These are phyloP conservation scores for Phylloscopus trochiloides DNA, from an alignment of 2,113 vertebrate species.

Conservation along the genomic window DNA sequence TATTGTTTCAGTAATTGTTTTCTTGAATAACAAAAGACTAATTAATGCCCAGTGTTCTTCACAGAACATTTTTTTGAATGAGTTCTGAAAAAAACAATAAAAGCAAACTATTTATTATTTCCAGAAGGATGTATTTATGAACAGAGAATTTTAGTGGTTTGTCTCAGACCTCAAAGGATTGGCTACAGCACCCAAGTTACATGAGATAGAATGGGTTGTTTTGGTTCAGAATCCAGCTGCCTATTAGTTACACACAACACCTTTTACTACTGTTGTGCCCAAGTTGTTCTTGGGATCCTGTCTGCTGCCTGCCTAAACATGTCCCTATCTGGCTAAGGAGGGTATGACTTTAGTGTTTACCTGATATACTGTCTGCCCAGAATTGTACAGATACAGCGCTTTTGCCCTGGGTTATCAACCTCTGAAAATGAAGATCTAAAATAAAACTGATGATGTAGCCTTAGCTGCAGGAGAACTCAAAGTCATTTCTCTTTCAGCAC, in stretches of 20 bases:
- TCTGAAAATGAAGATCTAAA: conserved; percentile 20
- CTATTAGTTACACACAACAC: neutral
- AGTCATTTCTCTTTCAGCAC: conserved; percentile 30
- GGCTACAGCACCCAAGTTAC: neutral
- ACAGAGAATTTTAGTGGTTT: neutral
- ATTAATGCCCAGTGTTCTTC: neutral
- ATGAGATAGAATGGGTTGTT: neutral
- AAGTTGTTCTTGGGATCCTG: neutral
- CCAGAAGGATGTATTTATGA: neutral
- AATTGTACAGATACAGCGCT: neutral
- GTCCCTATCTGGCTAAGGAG: neutral
- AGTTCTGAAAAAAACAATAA: neutral
- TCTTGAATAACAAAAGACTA: neutral
- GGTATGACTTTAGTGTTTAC: neutral
- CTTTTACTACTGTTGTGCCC: neutral
- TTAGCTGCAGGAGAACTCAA: conserved; percentile 5
- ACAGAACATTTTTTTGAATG: neutral
- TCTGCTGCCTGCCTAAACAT: neutral
- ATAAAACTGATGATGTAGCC: conserved; percentile 27
- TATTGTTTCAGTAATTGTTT: neutral
- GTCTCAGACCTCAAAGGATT: neutral
- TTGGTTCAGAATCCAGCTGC: neutral
- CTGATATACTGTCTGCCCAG: neutral
- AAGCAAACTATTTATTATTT: neutral
- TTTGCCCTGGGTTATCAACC: conserved; percentile 5